Evolutionary conservation across 2,113 vertebrate species (phyloP).

Genomic region (Australoheros scitulus): DNA sequence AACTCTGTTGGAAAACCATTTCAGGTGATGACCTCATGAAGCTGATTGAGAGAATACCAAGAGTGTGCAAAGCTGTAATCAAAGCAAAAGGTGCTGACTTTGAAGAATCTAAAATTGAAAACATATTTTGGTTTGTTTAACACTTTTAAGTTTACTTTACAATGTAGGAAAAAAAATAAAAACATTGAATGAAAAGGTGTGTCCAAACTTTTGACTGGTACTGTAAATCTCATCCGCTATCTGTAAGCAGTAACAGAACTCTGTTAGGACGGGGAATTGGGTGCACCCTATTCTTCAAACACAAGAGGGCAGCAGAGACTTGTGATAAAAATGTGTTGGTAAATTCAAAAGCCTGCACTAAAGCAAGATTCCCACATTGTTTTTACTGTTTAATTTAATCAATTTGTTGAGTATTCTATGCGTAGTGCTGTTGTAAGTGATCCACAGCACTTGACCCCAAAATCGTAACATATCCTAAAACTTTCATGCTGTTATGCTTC

Average conservation of each 20-base stretch:
- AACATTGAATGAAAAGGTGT: too few relatives aligned
- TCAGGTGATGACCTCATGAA: too few relatives aligned
- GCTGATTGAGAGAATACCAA: too few relatives aligned
- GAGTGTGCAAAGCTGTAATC: too few relatives aligned
- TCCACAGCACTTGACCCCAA: rapidly evolving
- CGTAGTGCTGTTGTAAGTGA: not conserved
- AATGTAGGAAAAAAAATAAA: too few relatives aligned
- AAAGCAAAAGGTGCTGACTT: too few relatives aligned
- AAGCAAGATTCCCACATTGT: not conserved
- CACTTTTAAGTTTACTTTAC: too few relatives aligned
- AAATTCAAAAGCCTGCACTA: not conserved
- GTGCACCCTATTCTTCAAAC: not conserved
- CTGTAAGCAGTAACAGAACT: not conserved
- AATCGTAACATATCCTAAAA: not conserved
- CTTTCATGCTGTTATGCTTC: not conserved
- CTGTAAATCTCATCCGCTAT: not conserved
- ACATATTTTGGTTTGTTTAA: too few relatives aligned
- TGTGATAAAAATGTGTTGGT: not conserved
- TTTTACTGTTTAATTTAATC: not conserved
- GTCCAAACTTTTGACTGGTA: too few relatives aligned
- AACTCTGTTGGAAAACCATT: too few relatives aligned
- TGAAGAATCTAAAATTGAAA: too few relatives aligned
- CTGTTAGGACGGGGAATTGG: not conserved
- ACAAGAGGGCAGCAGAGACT: constrained; percentile 66
- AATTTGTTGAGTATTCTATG: not conserved